phyloP scores from a whole-genome alignment of 2,113 vertebrate species.

The Ophiodon elongatus region DNA sequence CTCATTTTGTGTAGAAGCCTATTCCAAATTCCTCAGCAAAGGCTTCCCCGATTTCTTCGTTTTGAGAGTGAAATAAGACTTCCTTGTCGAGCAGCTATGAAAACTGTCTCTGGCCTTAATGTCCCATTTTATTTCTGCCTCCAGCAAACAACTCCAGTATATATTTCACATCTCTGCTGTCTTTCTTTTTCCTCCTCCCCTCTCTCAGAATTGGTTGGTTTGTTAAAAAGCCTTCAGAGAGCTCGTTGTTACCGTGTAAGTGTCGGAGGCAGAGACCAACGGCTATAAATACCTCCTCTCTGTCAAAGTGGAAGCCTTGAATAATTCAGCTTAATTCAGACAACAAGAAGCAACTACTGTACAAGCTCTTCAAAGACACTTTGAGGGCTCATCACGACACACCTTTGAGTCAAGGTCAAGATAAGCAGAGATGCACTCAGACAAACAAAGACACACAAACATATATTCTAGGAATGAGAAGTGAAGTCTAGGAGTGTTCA shows the following conservation, averaged over 20 bases:
- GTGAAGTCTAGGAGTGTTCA: neutral
- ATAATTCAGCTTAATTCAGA: slow-evolving; percentile 73
- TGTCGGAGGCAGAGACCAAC: slow-evolving; percentile 62
- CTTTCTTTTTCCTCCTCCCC: slow-evolving; percentile 42
- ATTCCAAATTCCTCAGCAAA: slow-evolving; percentile 20
- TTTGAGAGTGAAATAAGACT: slow-evolving; percentile 18
- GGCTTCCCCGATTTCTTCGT: slow-evolving; percentile 4
- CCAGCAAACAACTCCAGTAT: slow-evolving; percentile 53
- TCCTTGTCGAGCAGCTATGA: slow-evolving; percentile 4
- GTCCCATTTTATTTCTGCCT: slow-evolving; percentile 53
- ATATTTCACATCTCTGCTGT: slow-evolving; percentile 47
- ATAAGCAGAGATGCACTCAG: neutral
- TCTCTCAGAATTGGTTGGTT: slow-evolving; percentile 53
- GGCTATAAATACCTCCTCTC: slow-evolving; percentile 77
- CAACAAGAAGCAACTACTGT: slow-evolving; percentile 57
- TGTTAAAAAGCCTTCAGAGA: slow-evolving; percentile 64
- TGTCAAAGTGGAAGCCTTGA: slow-evolving; percentile 69
- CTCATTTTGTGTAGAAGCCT: slow-evolving; percentile 21
- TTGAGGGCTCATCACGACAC: slow-evolving; percentile 17
- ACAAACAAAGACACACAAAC: slow-evolving; percentile 12
- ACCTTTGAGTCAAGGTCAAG: slow-evolving; percentile 59
- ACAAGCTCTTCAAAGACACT: slow-evolving; percentile 48
- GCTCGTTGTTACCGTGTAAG: slow-evolving; percentile 58
- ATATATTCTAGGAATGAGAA: neutral
- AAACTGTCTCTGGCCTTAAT: slow-evolving; percentile 21